phyloP scores from a whole-genome alignment of 1,140 invertebrate species.

The Archivesica marissinica region DNA sequence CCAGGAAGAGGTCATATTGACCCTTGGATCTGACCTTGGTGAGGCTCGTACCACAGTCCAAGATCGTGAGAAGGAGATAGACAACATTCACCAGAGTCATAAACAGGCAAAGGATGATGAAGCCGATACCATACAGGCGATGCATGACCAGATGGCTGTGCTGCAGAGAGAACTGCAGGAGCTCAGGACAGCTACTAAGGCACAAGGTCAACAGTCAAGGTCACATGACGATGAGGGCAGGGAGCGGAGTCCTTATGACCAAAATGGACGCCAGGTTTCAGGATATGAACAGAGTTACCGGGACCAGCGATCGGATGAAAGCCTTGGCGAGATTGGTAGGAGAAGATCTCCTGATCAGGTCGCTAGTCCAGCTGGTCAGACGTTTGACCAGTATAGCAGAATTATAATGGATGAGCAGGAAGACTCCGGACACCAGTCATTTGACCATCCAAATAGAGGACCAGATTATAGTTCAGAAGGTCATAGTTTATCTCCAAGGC shows the following conservation, averaged over 20 bases:
- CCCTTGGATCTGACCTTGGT: constrained; percentile 29
- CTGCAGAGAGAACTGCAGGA: constrained; percentile 27
- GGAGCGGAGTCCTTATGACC: background rate
- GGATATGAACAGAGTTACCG: background rate
- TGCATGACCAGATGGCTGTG: constrained; percentile 51
- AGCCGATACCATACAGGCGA: constrained; percentile 11
- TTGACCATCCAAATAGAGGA: constrained; percentile 31
- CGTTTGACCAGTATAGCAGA: background rate
- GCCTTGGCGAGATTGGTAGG: no score
- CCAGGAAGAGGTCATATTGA: constrained; percentile 55
- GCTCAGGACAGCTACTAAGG: constrained; percentile 19
- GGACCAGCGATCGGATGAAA: background rate
- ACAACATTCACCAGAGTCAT: constrained; percentile 13
- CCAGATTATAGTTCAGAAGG: constrained; percentile 39
- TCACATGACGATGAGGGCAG: background rate
- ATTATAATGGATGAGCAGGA: constrained; percentile 28
- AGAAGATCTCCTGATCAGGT: background rate
- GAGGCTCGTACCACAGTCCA: constrained; percentile 5
- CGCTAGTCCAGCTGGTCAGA: background rate
- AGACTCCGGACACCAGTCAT: constrained; percentile 58
- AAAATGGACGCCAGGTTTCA: constrained; percentile 1
- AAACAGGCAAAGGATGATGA: constrained; percentile 40
- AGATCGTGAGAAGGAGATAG: constrained; percentile 36
- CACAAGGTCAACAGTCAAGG: background rate
- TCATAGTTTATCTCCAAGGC: constrained; percentile 50